phyloP scores from a whole-genome alignment of 2,888 invertebrate genomes.

The Plebejus anna region DNA sequence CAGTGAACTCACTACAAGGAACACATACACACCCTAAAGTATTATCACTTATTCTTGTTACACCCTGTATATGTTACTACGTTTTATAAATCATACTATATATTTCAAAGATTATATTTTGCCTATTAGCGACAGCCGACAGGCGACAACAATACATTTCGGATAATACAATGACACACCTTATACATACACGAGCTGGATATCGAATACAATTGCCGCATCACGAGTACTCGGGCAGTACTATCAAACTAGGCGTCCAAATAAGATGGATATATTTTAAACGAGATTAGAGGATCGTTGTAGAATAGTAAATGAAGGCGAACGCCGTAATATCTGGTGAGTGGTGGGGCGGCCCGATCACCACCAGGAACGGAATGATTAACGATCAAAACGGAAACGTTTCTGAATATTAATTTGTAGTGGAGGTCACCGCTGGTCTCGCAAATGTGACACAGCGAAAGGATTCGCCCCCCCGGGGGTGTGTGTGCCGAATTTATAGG shows the following conservation, averaged over 20 bases:
- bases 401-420: conserved; percentile 79
- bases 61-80: too few species aligned
- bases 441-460: conserved; percentile 78
- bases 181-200: too few species aligned
- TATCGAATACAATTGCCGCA: neutral
- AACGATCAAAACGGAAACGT: conserved; percentile 74
- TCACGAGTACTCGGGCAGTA: too few species aligned
- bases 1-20: too few species aligned
- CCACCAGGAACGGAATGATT: conserved; percentile 68
- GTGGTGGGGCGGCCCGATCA: conserved; percentile 44
- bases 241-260: neutral
- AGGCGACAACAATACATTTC: too few species aligned
- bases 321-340: neutral
- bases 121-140: too few species aligned
- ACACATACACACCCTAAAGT: too few species aligned
- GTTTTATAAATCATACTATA: too few species aligned
- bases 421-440: conserved; percentile 70
- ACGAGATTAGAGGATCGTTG: neutral
- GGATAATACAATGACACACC: too few species aligned
- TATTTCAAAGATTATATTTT: too few species aligned
- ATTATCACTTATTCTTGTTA: too few species aligned
- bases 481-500: conserved; percentile 77
- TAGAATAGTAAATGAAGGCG: neutral
- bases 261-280: neutral
- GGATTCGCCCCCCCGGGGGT: conserved; percentile 75